These are phyloP conservation scores for Drosophila lacertosa DNA, from an alignment of 1,140 invertebrate genomes.

Conservation along the genomic window DNA sequence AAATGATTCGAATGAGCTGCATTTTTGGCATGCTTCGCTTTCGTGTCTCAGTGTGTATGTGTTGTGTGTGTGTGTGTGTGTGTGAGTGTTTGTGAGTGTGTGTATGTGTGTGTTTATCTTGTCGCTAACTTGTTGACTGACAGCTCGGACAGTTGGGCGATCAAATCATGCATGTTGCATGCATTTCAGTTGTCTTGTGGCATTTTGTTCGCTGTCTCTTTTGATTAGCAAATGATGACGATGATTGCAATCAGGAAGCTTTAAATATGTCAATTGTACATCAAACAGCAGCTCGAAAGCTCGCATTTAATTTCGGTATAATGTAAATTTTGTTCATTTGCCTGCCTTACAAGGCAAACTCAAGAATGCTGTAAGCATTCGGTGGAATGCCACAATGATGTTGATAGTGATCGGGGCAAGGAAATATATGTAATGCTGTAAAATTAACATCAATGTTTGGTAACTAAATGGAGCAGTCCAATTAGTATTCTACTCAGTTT, in stretches of 20 bases:
- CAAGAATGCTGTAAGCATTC: slow-evolving; percentile 22
- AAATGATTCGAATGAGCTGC: slow-evolving; percentile 67
- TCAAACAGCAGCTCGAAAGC: not conserved
- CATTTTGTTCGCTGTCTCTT: slow-evolving; percentile 62
- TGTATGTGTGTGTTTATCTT: slow-evolving; percentile 45
- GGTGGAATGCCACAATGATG: slow-evolving; percentile 7
- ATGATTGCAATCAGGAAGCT: slow-evolving; percentile 45
- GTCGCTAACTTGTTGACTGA: slow-evolving; percentile 56
- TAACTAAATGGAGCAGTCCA: not conserved
- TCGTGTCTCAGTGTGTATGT: slow-evolving; percentile 1
- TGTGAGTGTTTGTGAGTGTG: slow-evolving; percentile 1
- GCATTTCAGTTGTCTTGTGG: slow-evolving; percentile 40
- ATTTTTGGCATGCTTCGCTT: slow-evolving; percentile 65
- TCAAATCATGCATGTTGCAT: slow-evolving; percentile 47
- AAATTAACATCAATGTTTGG: slow-evolving; percentile 16
- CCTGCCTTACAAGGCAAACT: slow-evolving; percentile 12
- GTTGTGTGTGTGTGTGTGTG: slow-evolving; percentile 8
- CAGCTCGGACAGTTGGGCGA: slow-evolving; percentile 48
- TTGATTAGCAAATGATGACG: slow-evolving; percentile 61
- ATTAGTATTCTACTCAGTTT: not conserved
- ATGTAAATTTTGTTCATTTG: slow-evolving; percentile 31
- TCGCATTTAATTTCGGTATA: slow-evolving; percentile 7
- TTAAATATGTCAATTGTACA: slow-evolving; percentile 35
- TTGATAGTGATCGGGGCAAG: not conserved
- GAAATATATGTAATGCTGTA: too few relatives aligned